Conservation (phyloP, 2,888 invertebrate species). For the Camponotus fellah region DNA sequence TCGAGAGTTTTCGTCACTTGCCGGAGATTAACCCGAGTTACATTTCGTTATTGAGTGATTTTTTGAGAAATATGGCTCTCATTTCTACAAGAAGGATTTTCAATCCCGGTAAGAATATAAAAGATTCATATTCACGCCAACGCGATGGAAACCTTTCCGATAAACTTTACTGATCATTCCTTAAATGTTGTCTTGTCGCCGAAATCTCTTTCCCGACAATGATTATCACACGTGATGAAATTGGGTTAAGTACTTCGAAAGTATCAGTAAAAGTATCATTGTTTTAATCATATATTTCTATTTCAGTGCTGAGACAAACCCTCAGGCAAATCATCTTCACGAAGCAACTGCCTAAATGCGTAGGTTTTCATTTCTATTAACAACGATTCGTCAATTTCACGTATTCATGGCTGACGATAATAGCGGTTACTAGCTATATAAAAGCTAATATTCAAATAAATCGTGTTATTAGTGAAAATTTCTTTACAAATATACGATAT, state of each 20-base stretch:
- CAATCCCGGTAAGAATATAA: conserved; percentile 80
- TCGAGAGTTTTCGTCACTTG: neutral
- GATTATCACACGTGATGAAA: neutral
- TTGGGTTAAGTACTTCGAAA: neutral
- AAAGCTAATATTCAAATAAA: neutral
- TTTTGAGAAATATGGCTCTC: conserved; percentile 79
- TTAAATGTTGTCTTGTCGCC: no score
- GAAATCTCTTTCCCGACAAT: neutral
- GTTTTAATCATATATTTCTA: neutral
- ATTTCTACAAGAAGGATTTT: conserved; percentile 80
- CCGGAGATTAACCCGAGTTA: neutral
- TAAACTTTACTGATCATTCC: neutral
- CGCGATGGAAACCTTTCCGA: neutral
- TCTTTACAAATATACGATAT: neutral
- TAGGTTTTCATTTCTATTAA: conserved; percentile 71
- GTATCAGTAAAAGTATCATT: no score
- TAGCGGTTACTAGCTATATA: neutral
- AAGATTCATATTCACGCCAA: neutral
- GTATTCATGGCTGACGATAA: neutral
- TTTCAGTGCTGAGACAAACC: conserved; percentile 86
- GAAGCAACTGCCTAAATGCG: conserved; percentile 84
- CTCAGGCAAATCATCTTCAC: conserved; percentile 85
- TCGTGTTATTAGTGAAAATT: neutral
- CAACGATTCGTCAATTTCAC: neutral
- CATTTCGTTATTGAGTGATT: neutral